phyloP scores from a whole-genome alignment of 2,888 invertebrate genomes.

The Neoaliturus tenellus region DNA sequence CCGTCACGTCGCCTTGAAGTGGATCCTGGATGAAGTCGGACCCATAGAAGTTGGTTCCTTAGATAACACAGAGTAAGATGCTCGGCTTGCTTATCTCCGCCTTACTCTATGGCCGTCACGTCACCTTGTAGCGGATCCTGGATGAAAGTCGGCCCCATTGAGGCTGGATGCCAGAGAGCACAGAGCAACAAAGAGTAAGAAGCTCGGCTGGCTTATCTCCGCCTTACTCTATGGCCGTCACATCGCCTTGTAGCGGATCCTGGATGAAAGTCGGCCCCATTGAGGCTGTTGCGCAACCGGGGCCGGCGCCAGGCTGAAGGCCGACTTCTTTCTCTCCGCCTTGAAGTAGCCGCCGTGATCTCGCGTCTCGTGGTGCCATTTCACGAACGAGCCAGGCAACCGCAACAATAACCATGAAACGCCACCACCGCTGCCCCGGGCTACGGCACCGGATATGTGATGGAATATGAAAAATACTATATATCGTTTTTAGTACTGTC shows the following conservation, averaged over 20 bases:
- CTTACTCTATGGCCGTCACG: no score
- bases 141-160: background rate
- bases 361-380: constrained; percentile 22
- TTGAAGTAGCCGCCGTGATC: constrained; percentile 2
- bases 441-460: background rate
- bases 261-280: constrained; percentile 29
- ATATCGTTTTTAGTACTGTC: background rate
- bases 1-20: no score
- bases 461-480: no score
- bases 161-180: background rate
- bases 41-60: background rate
- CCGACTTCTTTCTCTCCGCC: constrained; percentile 42
- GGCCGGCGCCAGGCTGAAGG: constrained; percentile 35
- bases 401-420: background rate
- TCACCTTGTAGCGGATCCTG: no score
- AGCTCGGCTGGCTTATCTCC: background rate
- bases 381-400: constrained; percentile 19
- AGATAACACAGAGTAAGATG: no score
- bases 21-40: background rate
- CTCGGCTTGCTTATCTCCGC: no score
- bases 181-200: background rate
- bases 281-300: constrained; percentile 36
- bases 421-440: background rate
- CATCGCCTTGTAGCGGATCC: background rate
- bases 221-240: background rate